Evolutionary conservation across 2,888 invertebrate species (phyloP).

Genomic region (Cryptocephalus moraei): DNA sequence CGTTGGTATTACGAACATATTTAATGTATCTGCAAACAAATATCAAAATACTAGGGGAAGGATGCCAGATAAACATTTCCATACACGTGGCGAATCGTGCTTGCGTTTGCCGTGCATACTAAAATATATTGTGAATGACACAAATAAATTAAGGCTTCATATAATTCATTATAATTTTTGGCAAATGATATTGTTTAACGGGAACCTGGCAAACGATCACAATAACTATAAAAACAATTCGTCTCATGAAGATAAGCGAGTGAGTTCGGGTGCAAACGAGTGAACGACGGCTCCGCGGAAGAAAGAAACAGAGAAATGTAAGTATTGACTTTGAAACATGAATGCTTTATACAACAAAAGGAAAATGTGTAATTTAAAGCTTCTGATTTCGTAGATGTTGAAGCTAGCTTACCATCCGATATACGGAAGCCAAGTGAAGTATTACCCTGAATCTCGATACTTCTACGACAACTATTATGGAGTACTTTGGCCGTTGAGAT

Average conservation of each 20-base stretch:
- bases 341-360: too few relatives aligned
- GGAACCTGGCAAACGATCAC: constrained; percentile 6
- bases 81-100: too few relatives aligned
- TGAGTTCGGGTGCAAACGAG: neutral
- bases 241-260: constrained; percentile 1
- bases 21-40: too few relatives aligned
- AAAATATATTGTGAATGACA: neutral
- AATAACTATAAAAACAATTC: constrained; percentile 5
- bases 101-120: too few relatives aligned
- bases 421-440: constrained; percentile 17
- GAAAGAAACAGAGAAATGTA: too few relatives aligned
- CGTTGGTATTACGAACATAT: too few relatives aligned
- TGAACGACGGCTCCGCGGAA: neutral
- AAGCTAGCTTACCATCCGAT: constrained; percentile 16
- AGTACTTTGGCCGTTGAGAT: constrained; percentile 17
- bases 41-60: too few relatives aligned
- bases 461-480: constrained; percentile 17
- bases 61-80: too few relatives aligned
- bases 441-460: constrained; percentile 13
- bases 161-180: constrained; percentile 1
- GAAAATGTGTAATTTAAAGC: neutral
- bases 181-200: constrained; percentile 1
- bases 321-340: too few relatives aligned
- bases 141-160: neutral
- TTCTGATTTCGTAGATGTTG: constrained; percentile 11